phyloP scores from a whole-genome alignment of 2,797 vertebrate species.

The Heteromormyrus szaboi region DNA sequence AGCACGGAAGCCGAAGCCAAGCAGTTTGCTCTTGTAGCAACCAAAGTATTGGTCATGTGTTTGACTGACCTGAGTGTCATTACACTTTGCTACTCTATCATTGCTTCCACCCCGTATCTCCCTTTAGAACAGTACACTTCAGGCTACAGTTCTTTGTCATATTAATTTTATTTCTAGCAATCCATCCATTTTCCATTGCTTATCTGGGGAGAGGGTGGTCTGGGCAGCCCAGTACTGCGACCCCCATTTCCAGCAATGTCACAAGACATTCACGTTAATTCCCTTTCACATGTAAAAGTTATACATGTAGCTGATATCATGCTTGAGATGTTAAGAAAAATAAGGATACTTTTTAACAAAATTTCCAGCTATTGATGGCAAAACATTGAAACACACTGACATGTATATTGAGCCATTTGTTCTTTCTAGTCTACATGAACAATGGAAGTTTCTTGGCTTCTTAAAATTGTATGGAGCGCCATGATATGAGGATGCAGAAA shows the following conservation, averaged over 20 bases:
- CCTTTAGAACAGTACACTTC: slow-evolving; percentile 36
- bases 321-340: not conserved
- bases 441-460: not conserved
- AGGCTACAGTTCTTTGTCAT: slow-evolving; percentile 42
- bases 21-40: slow-evolving; percentile 44
- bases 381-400: not conserved
- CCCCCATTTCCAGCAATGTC: slow-evolving; percentile 37
- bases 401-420: not conserved
- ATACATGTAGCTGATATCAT: not conserved
- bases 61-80: slow-evolving; percentile 41
- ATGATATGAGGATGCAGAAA: not conserved
- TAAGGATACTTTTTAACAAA: not conserved
- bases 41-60: slow-evolving; percentile 23
- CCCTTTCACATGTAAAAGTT: not conserved
- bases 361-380: not conserved
- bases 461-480: not conserved
- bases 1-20: not conserved
- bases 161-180: slow-evolving; percentile 31
- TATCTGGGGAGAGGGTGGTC: not conserved
- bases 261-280: not conserved
- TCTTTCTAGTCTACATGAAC: not conserved
- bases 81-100: slow-evolving; percentile 47
- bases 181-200: not conserved
- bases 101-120: slow-evolving; percentile 45
- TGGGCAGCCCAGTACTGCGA: not conserved